A percentile compares a stretch with the other conserved stretches of the same genome.
phyloP scores from a whole-genome alignment of 2,888 invertebrate species.

The Yponomeuta plumbellus region DNA sequence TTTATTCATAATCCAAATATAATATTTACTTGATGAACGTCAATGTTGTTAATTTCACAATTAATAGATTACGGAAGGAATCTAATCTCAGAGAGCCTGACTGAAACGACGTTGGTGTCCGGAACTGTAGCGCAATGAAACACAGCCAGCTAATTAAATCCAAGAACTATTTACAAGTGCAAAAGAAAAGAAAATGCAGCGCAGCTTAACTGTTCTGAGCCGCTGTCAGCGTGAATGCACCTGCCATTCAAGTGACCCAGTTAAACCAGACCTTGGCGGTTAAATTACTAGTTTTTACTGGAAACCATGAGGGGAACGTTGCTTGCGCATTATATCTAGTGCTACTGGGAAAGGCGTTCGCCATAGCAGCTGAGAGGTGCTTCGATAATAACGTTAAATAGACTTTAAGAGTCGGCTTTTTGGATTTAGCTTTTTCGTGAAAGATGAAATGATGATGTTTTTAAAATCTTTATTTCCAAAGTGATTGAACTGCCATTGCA shows the following conservation, averaged over 20 bases:
- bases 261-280: conserved; percentile 4
- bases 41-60: too few relatives aligned
- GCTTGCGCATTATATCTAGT: neutral
- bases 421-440: neutral
- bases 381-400: neutral
- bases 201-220: neutral
- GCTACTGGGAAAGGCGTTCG: neutral
- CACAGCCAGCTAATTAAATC: neutral
- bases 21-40: too few relatives aligned
- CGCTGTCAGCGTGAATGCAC: neutral
- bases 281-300: conserved; percentile 4
- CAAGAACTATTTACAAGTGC: neutral
- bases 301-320: neutral
- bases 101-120: neutral
- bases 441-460: too few relatives aligned
- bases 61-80: too few relatives aligned
- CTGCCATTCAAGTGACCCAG: conserved; percentile 8
- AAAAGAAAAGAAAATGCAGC: neutral
- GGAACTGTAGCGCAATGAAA: neutral
- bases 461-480: too few relatives aligned
- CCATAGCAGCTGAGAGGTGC: too few relatives aligned
- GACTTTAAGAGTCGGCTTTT: neutral
- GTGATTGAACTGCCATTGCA: too few relatives aligned
- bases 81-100: neutral
- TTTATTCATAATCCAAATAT: too few relatives aligned